Evolutionary conservation across 1,140 invertebrate genomes (phyloP).

Genomic region (Doryteuthis pealeii): DNA sequence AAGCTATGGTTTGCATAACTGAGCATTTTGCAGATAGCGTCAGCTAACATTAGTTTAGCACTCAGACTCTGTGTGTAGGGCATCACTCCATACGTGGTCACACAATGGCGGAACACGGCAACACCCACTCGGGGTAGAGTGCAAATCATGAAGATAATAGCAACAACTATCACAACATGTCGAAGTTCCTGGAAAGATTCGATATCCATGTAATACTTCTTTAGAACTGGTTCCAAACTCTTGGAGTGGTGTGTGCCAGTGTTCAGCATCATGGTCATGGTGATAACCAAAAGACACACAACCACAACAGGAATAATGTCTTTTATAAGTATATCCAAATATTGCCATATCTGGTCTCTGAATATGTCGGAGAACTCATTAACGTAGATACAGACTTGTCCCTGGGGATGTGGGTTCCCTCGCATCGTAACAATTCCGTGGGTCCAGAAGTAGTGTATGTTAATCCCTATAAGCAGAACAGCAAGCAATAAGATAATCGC

Average conservation of each 20-base stretch:
- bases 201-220: slow-evolving; percentile 50
- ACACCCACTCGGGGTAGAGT: slow-evolving; percentile 17
- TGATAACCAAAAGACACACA: slow-evolving; percentile 29
- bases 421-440: slow-evolving; percentile 37
- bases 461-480: slow-evolving; percentile 51
- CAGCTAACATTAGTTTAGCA: slow-evolving; percentile 9
- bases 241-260: slow-evolving; percentile 9
- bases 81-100: slow-evolving; percentile 3
- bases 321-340: slow-evolving; percentile 39
- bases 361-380: slow-evolving; percentile 43
- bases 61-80: neutral
- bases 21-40: slow-evolving; percentile 2
- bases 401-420: slow-evolving; percentile 19
- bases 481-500: slow-evolving; percentile 50
- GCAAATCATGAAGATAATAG: slow-evolving; percentile 18
- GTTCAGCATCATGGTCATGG: slow-evolving; percentile 12
- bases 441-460: slow-evolving; percentile 59
- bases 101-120: slow-evolving; percentile 14
- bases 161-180: slow-evolving; percentile 29
- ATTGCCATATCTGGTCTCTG: slow-evolving; percentile 43
- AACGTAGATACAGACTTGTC: slow-evolving; percentile 30
- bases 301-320: slow-evolving; percentile 41
- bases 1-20: neutral
- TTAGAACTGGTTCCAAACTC: slow-evolving; percentile 27
- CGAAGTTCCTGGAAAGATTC: slow-evolving; percentile 38